A percentile compares a stretch with the other conserved stretches of the same genome.
phyloP scores from a whole-genome alignment of 2,797 vertebrate species.

The Eutrigla gurnardus region DNA sequence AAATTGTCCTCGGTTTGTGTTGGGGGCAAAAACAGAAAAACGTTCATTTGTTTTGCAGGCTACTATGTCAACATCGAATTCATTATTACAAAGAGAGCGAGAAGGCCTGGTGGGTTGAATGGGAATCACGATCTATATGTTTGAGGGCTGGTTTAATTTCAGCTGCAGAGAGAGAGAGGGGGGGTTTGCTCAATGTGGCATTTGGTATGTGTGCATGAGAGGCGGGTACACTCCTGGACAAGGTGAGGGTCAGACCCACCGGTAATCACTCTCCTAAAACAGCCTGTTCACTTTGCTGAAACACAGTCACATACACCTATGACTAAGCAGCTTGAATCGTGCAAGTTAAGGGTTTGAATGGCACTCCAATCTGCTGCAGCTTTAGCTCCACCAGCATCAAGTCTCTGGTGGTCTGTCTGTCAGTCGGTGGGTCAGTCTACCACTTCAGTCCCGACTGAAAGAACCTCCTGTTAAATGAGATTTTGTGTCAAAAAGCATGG shows the following conservation, averaged over 20 bases:
- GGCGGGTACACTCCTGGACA: slow-evolving; percentile 21
- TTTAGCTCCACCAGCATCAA: background rate
- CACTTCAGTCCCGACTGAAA: background rate
- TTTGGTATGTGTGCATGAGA: slow-evolving; percentile 49
- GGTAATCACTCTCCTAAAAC: slow-evolving; percentile 57
- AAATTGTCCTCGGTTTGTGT: slow-evolving; percentile 9
- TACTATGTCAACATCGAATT: slow-evolving; percentile 26
- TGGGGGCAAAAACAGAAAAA: slow-evolving; percentile 50
- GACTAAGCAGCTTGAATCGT: slow-evolving; percentile 36
- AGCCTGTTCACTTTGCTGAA: slow-evolving; percentile 48
- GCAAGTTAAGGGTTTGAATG: slow-evolving; percentile 34
- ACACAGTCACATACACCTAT: slow-evolving; percentile 33
- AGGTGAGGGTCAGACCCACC: slow-evolving; percentile 49
- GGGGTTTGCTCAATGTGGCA: slow-evolving; percentile 62
- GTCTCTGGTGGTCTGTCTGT: slow-evolving; percentile 1
- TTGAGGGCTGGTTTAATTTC: slow-evolving; percentile 53
- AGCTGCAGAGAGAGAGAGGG: slow-evolving; percentile 17
- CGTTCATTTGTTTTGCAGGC: slow-evolving; percentile 26
- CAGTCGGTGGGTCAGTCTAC: background rate
- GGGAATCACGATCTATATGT: slow-evolving; percentile 46
- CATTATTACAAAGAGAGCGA: slow-evolving; percentile 19
- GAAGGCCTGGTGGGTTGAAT: slow-evolving; percentile 12
- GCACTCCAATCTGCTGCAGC: background rate
- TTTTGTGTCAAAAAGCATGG: background rate
- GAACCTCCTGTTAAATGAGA: background rate